Evolutionary conservation across 2,888 invertebrate species (phyloP).

Genomic region (Sylvicola fuscatus): DNA sequence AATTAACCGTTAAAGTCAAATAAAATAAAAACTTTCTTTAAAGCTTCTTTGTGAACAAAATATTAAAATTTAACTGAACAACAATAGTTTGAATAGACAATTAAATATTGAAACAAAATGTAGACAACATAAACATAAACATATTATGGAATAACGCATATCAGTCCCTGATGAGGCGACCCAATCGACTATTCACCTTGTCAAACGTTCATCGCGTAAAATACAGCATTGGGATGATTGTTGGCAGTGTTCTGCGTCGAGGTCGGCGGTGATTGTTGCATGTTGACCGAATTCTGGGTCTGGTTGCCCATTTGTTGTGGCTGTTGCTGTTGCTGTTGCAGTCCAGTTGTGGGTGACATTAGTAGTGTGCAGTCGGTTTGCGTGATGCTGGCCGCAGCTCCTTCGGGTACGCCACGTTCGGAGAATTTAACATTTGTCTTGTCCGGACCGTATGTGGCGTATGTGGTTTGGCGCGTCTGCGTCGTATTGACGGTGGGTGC

Average conservation of each 20-base stretch:
- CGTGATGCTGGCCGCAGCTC: conserved; percentile 39
- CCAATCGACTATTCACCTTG: background rate
- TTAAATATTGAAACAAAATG: too few relatives aligned
- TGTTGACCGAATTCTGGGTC: too few relatives aligned
- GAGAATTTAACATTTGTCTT: conserved; percentile 3
- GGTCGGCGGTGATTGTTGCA: background rate
- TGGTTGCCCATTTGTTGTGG: background rate
- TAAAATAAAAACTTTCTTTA: too few relatives aligned
- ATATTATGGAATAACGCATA: too few relatives aligned
- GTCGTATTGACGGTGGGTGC: conserved; percentile 2
- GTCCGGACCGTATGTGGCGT: conserved; percentile 12
- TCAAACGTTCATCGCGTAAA: conserved; percentile 6
- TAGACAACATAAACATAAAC: too few relatives aligned
- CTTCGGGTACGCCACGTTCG: conserved; percentile 54
- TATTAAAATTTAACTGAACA: too few relatives aligned
- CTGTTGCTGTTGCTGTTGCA: conserved; percentile 9
- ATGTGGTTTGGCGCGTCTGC: conserved; percentile 7
- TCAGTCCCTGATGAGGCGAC: too few relatives aligned
- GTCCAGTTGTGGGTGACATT: conserved; percentile 24
- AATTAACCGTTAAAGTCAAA: too few relatives aligned
- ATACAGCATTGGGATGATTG: conserved; percentile 2
- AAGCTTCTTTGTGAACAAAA: too few relatives aligned
- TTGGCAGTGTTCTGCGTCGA: background rate
- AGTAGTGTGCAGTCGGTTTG: conserved; percentile 18
- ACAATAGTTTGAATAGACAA: too few relatives aligned